Conservation (phyloP, 2,888 invertebrate genomes). For the Diabrotica balteata region DNA sequence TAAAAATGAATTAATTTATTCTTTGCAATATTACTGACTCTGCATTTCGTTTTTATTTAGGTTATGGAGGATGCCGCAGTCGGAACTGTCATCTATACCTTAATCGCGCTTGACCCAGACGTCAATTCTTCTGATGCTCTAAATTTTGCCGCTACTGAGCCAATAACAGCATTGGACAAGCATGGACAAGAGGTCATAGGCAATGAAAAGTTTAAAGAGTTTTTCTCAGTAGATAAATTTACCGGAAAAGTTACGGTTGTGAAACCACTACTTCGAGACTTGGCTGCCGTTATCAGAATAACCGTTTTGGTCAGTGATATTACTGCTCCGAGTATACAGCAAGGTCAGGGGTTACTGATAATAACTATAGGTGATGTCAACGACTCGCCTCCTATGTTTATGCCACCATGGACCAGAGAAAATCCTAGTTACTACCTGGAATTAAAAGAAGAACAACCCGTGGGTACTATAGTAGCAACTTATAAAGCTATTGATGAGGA, state of each 20-base stretch:
- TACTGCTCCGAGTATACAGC: constrained; percentile 78
- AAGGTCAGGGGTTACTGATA: constrained; percentile 75
- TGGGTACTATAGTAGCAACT: constrained; percentile 78
- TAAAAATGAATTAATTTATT: too few relatives aligned
- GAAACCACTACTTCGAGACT: constrained; percentile 68
- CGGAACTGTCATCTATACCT: constrained; percentile 74
- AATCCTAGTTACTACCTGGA: constrained; percentile 70
- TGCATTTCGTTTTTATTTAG: constrained; percentile 49
- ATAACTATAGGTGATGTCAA: constrained; percentile 77
- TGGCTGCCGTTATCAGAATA: constrained; percentile 78
- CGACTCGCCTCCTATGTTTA: constrained; percentile 74
- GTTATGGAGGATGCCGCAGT: constrained; percentile 80
- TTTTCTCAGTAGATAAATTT: constrained; percentile 70
- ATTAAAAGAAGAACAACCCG: constrained; percentile 82
- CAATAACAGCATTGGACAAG: constrained; percentile 81
- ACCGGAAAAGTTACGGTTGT: constrained; percentile 72
- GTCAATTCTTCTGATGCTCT: constrained; percentile 73
- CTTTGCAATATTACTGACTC: neutral
- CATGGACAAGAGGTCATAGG: constrained; percentile 75
- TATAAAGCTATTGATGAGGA: constrained; percentile 83
- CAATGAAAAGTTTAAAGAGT: constrained; percentile 65
- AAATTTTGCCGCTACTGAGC: constrained; percentile 71
- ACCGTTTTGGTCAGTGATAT: constrained; percentile 83
- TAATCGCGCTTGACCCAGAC: constrained; percentile 83
- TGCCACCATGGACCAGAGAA: constrained; percentile 74